A percentile compares a stretch with the other conserved stretches of the same genome.
These are phyloP conservation scores for Drosophila antonietae DNA, from an alignment of 2,888 invertebrate genomes.

Conservation along the genomic window DNA sequence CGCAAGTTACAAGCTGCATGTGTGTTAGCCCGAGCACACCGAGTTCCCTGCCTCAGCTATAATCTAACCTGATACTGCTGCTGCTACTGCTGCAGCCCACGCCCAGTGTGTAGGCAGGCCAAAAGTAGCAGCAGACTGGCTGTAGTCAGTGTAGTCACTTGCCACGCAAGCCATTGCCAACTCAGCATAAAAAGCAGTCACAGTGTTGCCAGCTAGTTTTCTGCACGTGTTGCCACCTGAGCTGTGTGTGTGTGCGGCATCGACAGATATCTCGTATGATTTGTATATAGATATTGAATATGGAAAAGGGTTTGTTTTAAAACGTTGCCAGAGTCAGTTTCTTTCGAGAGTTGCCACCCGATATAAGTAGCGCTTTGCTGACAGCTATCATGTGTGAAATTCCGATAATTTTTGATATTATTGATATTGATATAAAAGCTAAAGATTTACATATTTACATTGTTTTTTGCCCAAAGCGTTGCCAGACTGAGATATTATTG, in stretches of 20 bases:
- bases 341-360: not conserved
- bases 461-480: not conserved
- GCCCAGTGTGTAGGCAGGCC: not conserved
- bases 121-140: not conserved
- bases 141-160: not conserved
- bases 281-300: not conserved
- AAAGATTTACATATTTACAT: too few relatives aligned
- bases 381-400: not conserved
- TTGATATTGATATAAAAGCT: too few relatives aligned
- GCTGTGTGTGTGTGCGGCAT: not conserved
- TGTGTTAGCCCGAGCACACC: slow-evolving; percentile 28
- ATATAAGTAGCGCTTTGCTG: not conserved
- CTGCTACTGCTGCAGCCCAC: slow-evolving; percentile 5
- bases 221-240: not conserved
- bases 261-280: not conserved
- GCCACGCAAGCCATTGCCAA: slow-evolving; percentile 1
- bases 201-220: slow-evolving; percentile 9
- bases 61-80: slow-evolving; percentile 5
- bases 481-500: not conserved
- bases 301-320: not conserved
- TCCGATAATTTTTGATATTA: not conserved
- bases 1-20: slow-evolving; percentile 64
- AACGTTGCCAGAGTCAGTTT: slow-evolving; percentile 6
- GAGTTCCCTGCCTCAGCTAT: not conserved
- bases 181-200: not conserved